phyloP scores from a whole-genome alignment of 1,140 invertebrate genomes.

The Spodoptera frugiperda region DNA sequence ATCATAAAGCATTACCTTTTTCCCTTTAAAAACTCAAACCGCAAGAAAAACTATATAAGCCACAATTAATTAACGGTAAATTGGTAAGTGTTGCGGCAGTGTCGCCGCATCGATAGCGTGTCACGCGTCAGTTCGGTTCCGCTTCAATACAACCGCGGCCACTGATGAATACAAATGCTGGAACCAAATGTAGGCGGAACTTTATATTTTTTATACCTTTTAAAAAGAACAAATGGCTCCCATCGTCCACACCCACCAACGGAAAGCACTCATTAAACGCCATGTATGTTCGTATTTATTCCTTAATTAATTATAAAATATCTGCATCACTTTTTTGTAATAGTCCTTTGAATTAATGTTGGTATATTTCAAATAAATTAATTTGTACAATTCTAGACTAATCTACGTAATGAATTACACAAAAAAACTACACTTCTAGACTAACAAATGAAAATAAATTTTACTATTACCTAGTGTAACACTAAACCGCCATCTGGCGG shows the following conservation, averaged over 20 bases:
- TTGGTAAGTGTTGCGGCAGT: conserved; percentile 18
- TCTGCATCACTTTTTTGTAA: conserved; percentile 27
- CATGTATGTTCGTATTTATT: conserved; percentile 41
- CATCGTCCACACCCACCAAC: conserved; percentile 57
- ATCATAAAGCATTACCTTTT: background rate
- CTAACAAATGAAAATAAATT: no score
- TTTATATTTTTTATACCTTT: conserved; percentile 57
- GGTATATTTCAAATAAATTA: no score
- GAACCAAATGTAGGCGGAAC: conserved; percentile 54
- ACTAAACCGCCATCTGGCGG: conserved; percentile 58
- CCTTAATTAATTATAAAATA: conserved; percentile 43
- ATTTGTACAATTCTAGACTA: no score
- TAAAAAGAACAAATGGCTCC: conserved; percentile 62
- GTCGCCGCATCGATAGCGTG: conserved; percentile 58
- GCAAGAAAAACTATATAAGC: background rate
- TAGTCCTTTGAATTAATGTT: background rate
- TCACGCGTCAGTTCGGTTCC: conserved; percentile 59
- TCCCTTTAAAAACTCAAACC: no score
- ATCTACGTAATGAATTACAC: no score
- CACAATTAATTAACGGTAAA: conserved; percentile 35
- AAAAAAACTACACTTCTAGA: no score
- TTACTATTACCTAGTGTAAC: no score
- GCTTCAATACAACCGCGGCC: conserved; percentile 46
- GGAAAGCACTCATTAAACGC: conserved; percentile 55
- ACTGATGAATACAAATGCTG: conserved; percentile 57